Conservation (phyloP, 2,113 vertebrate species). For the Tragelaphus imberbis region DNA sequence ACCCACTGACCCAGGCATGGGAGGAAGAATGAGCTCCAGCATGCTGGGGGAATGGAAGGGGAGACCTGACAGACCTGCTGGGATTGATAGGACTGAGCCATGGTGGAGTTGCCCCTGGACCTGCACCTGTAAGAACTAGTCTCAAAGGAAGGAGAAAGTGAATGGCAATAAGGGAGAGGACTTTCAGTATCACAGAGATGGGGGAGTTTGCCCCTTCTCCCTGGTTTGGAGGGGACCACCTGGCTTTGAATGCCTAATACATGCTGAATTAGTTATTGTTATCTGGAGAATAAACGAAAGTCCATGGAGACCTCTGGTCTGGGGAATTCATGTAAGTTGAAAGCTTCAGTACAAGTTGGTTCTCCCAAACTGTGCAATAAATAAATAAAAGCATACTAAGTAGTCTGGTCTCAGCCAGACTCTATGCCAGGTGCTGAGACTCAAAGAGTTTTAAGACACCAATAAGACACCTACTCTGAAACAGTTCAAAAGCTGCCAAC, state of each 20-base stretch:
- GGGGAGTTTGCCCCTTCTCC: not conserved
- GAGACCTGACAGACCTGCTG: rapidly evolving
- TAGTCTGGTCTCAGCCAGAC: not conserved
- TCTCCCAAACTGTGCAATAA: not conserved
- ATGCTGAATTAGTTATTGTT: not conserved
- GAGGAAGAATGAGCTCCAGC: not conserved
- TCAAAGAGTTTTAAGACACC: not conserved
- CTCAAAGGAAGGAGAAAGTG: not conserved
- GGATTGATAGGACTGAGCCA: not conserved
- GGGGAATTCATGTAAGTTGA: not conserved
- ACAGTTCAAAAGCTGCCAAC: not conserved
- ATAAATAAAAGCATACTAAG: not conserved
- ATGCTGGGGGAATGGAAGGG: not conserved
- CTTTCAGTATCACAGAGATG: not conserved
- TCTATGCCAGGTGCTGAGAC: not conserved
- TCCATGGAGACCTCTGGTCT: not conserved
- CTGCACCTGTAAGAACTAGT: not conserved
- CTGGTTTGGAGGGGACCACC: not conserved
- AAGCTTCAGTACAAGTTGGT: not conserved
- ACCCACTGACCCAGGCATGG: not conserved
- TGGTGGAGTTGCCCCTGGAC: not conserved
- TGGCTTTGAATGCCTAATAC: not conserved
- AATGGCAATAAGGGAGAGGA: not conserved
- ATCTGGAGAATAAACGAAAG: not conserved
- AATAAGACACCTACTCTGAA: not conserved